Evolutionary conservation across 2,888 invertebrate genomes (phyloP), one percentile per base, ranked within the genome.

Genomic region (Cerastis leucographa): DNA sequence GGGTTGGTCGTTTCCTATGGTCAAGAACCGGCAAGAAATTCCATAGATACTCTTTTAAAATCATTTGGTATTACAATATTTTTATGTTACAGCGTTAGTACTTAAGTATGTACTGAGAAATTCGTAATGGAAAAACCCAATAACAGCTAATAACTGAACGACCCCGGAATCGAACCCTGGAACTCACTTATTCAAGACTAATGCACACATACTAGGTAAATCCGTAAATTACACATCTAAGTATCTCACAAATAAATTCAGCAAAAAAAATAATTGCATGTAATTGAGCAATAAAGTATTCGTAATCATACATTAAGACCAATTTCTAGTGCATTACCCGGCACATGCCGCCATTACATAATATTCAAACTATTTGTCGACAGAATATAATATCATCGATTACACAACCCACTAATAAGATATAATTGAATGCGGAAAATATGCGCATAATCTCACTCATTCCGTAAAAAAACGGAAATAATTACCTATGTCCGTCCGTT

Each of bases 401-500:
- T 84, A 79, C 40, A 29, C 61, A 88, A 88, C 69, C 5, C 25
- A 17, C 68, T 74, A 81, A 67, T 81, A 71, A 71, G 54, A 78
- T 78, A 76, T 59, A 42, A 73, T 76, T 78, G 75, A 78, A 79
- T 65, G 64, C 46, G 68, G 70, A 68, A 87, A 73, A 85, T 80
- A 86, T 82, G 87, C 79, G 69, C 85, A 87, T 87, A 86, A 79
- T 71, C 70, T 83, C 19, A 78, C 46, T 62, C 49, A 77, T 66
- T 85, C 82, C 73, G 68, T 74, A 64, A 74, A 85, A 71, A 78
- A 88, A 78, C 76, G 79, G 76, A 86, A 81, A 78, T 79, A 42
- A 66, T 85, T 72, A 77, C 40, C 62, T 71, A 76, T 72, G 19
- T 75, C 72, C 71, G 35, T 84, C 51, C 25, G 68, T 40, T 70